Base-by-base conservation (phyloP, 53 echinoderm and acorn worm species). In the Henricia sp. region DNA sequence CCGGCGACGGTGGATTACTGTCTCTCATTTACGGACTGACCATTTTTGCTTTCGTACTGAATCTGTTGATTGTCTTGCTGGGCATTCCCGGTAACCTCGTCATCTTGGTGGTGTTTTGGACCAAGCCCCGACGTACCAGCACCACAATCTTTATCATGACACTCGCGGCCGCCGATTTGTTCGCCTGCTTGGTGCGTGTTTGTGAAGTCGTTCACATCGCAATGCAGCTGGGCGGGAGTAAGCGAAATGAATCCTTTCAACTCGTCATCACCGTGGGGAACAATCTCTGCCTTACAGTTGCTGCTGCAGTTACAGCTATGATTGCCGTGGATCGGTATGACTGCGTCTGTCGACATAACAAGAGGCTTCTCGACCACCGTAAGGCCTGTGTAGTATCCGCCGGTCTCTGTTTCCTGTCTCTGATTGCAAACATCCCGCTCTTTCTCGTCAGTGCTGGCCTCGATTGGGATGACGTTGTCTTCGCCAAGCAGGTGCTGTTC, bases 1-100 rank as follows among this genome's bases (percentile, higher is more conserved):
- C n/a, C n/a, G n/a, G n/a, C n/a, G n/a, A n/a, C n/a, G n/a, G n/a
- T n/a, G n/a, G n/a, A n/a, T n/a, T n/a, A n/a, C n/a, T n/a, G n/a
- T n/a, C n/a, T n/a, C n/a, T n/a, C n/a, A n/a, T n/a, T n/a, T n/a
- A n/a, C n/a, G n/a, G n/a, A n/a, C n/a, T n/a, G n/a, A n/a, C n/a
- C n/a, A n/a, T n/a, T n/a, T n/a, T n/a, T 69, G 72, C 72, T 3
- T 25, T 72, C 2, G 67, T 58, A 33, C 35, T 71, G 42, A 11
- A 58, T 59, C 57, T 71, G 4, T 14, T 84, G 28, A 68, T 91
- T 13, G 29, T 82, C 16, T 16, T 74, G 11, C 38, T 86, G n/a
- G 91, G 91, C 1, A 32, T 91, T 13, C 86, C 91, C 1, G 91
- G 91, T 33, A 91, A 91, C 29, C 5, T 53, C 21, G 33, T 87